A percentile compares a stretch with the other conserved stretches of the same genome.
Evolutionary conservation across 2,888 invertebrate genomes (phyloP).

Genomic region (Phortica okadai): DNA sequence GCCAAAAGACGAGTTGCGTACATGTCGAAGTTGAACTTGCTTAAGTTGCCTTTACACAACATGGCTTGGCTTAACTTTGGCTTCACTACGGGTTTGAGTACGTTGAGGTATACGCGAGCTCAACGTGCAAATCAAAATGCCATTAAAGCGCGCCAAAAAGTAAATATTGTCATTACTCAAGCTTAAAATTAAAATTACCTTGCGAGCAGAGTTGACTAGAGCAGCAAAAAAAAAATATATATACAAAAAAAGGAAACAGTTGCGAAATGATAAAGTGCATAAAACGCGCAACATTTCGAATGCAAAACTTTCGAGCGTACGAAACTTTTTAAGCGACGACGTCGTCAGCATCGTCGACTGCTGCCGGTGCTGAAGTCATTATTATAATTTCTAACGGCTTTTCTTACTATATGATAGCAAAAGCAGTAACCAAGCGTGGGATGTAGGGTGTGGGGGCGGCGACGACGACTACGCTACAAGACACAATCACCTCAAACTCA

Average conservation of each 20-base stretch:
- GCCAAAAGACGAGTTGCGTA: neutral
- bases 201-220: conserved; percentile 40
- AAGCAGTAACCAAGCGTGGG: neutral
- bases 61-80: neutral
- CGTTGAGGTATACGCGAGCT: neutral
- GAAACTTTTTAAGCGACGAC: conserved; percentile 1
- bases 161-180: conserved; percentile 73
- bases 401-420: conserved; percentile 11
- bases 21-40: neutral
- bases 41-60: neutral
- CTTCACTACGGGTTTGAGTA: neutral
- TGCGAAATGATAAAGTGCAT: conserved; percentile 72
- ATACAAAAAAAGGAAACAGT: conserved; percentile 15
- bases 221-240: too few species aligned
- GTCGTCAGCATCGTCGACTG: conserved; percentile 18
- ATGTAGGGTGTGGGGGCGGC: neutral
- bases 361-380: conserved; percentile 57
- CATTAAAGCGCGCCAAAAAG: conserved; percentile 70
- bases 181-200: conserved; percentile 73
- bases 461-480: neutral
- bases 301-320: conserved; percentile 58
- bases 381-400: conserved; percentile 59
- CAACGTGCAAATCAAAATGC: conserved; percentile 64
- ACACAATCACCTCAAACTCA: neutral
- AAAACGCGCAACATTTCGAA: conserved; percentile 65